Conservation (phyloP, 2,113 vertebrate species). For the Nicator chloris region DNA sequence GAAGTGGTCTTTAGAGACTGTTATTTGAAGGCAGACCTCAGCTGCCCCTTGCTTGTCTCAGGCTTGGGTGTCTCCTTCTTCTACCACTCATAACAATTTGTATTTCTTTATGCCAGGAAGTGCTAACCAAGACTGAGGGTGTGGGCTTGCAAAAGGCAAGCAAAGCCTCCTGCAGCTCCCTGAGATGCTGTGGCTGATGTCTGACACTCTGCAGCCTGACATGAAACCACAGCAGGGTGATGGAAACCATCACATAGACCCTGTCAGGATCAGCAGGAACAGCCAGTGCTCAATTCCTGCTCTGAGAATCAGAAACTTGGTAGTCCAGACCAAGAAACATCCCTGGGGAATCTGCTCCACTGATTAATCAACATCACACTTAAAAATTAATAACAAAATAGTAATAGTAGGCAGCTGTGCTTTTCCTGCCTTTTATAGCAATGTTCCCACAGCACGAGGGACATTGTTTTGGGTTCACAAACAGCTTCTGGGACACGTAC, state of each 20-base stretch:
- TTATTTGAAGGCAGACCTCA: background rate
- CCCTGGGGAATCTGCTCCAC: background rate
- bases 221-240: background rate
- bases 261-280: background rate
- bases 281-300: background rate
- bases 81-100: background rate
- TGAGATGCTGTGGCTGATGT: accelerated
- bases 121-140: background rate
- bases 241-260: background rate
- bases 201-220: background rate
- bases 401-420: background rate
- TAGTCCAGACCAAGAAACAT: background rate
- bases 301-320: background rate
- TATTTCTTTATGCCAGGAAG: background rate
- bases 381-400: slow-evolving; percentile 26
- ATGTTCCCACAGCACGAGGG: background rate
- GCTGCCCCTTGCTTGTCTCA: background rate
- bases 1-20: background rate
- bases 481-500: background rate
- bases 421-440: slow-evolving; percentile 30
- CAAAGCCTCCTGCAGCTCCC: background rate
- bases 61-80: background rate
- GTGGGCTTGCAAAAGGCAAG: background rate
- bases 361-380: background rate
- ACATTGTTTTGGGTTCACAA: background rate